phyloP scores from a whole-genome alignment of 2,797 vertebrate species.

The Trichosurus vulpecula region DNA sequence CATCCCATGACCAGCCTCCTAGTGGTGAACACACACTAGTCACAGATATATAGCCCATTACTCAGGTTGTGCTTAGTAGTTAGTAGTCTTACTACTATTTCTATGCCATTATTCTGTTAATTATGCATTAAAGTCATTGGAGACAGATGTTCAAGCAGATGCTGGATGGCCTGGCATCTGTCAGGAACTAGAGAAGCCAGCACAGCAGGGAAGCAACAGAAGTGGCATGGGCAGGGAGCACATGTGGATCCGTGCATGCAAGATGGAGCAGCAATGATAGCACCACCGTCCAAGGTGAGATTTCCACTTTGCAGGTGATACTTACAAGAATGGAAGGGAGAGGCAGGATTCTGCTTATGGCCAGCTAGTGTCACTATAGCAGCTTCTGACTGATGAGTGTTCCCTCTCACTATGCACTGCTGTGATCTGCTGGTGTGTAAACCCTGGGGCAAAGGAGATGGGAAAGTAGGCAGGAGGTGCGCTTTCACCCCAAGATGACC shows the following conservation, averaged over 20 bases:
- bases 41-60: not conserved
- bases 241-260: not conserved
- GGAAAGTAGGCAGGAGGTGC: not conserved
- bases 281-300: rapidly evolving
- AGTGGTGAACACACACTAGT: not conserved
- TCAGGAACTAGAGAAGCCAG: not conserved
- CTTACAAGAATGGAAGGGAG: not conserved
- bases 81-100: not conserved
- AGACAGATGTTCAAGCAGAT: not conserved
- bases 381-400: not conserved
- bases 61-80: not conserved
- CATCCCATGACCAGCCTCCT: not conserved
- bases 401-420: not conserved
- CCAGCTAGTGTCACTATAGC: not conserved
- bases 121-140: not conserved
- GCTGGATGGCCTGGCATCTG: not conserved
- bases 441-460: not conserved
- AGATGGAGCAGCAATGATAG: not conserved
- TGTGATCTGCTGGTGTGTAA: not conserved
- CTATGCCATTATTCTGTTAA: not conserved
- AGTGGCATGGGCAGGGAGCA: not conserved
- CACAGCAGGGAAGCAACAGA: not conserved
- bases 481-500: not conserved
- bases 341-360: not conserved
- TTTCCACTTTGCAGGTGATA: not conserved